Conservation (phyloP, 2,888 invertebrate genomes). For the Arge pagana region DNA sequence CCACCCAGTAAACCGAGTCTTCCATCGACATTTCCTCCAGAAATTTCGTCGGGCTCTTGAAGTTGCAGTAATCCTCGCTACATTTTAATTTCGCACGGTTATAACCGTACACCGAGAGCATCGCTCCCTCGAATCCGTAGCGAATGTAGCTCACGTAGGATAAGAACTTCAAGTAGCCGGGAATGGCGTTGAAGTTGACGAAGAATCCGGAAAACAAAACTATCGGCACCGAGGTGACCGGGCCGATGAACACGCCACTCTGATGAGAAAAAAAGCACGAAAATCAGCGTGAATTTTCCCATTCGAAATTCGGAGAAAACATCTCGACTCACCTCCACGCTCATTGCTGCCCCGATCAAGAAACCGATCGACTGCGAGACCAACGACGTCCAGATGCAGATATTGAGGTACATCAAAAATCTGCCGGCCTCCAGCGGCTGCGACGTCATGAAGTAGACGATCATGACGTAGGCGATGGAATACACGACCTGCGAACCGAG, state of each 20-base stretch:
- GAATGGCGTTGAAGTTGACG: conserved; percentile 89
- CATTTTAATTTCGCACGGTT: conserved; percentile 82
- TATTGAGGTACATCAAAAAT: conserved; percentile 77
- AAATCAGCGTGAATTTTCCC: conserved; percentile 57
- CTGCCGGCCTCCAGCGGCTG: conserved; percentile 89
- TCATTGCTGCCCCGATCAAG: conserved; percentile 90
- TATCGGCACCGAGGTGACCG: conserved; percentile 89
- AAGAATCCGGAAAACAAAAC: conserved; percentile 94
- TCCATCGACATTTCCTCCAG: conserved; percentile 86
- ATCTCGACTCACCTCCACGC: conserved; percentile 68
- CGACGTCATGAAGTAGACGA: conserved; percentile 94
- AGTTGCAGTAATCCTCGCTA: conserved; percentile 81
- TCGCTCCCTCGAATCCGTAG: conserved; percentile 91
- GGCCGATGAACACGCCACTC: conserved; percentile 75
- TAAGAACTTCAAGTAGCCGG: conserved; percentile 85
- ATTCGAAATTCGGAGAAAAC: neutral
- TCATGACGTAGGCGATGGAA: conserved; percentile 61
- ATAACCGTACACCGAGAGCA: conserved; percentile 90
- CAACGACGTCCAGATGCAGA: conserved; percentile 81
- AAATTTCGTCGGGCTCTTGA: conserved; percentile 79
- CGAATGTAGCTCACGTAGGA: conserved; percentile 89
- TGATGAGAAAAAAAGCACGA: conserved; percentile 64
- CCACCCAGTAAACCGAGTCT: conserved; percentile 76
- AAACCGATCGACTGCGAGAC: conserved; percentile 92
- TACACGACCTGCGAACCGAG: conserved; percentile 52